Evolutionary conservation across 1,140 invertebrate genomes (phyloP).

Genomic region (Pogonomyrmex barbatus): DNA sequence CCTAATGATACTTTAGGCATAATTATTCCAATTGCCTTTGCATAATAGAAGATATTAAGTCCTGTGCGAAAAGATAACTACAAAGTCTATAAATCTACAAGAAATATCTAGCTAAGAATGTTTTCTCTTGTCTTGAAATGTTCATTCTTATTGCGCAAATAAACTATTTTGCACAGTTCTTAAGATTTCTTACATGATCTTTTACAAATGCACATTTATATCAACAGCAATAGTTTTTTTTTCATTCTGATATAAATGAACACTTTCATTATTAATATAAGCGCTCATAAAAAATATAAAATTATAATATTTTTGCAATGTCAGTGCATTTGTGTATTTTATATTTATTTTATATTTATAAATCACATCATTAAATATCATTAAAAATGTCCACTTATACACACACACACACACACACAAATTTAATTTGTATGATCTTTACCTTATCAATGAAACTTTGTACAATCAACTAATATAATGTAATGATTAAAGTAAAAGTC

Average conservation of each 20-base stretch:
- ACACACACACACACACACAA: background rate
- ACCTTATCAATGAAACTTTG: background rate
- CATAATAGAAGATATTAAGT: background rate
- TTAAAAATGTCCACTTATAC: background rate
- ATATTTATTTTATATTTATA: background rate
- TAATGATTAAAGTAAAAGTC: background rate
- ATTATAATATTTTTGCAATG: background rate
- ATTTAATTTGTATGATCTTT: background rate
- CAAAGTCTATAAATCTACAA: background rate
- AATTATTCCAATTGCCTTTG: background rate
- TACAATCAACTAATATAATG: slow-evolving; percentile 2
- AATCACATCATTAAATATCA: too few relatives aligned
- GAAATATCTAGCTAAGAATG: background rate
- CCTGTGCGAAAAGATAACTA: background rate
- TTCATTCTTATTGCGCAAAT: background rate
- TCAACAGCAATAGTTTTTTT: background rate
- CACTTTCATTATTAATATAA: background rate
- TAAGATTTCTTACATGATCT: background rate
- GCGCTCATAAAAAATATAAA: background rate
- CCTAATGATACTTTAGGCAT: background rate
- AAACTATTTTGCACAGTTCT: background rate
- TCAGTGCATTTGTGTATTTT: background rate
- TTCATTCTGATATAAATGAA: background rate
- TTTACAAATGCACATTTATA: background rate
- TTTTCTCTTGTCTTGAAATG: background rate